Percentiles rank a stretch among this genome's conserved stretches.
Evolutionary conservation across 2,888 invertebrate genomes (phyloP).

Genomic region (Corbicula japonica): DNA sequence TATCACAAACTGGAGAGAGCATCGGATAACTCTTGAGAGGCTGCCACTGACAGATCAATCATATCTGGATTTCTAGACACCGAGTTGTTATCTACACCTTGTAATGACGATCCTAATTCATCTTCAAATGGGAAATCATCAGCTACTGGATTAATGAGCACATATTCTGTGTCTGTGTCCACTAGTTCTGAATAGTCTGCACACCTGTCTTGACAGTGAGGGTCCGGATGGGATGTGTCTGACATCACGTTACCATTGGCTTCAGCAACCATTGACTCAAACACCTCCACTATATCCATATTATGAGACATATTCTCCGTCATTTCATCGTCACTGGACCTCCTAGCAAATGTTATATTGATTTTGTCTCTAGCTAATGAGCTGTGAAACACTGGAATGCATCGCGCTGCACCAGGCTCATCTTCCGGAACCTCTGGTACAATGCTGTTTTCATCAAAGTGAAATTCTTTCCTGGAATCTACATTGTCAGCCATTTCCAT

Average conservation of each 20-base stretch:
- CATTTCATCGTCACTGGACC: background rate
- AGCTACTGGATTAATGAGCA: slow-evolving; percentile 22
- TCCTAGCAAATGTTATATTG: slow-evolving; percentile 26
- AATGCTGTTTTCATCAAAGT: no score
- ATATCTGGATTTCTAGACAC: background rate
- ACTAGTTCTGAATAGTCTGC: slow-evolving; percentile 25
- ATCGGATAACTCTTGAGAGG: slow-evolving; percentile 35
- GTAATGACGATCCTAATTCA: slow-evolving; percentile 21
- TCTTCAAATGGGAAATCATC: slow-evolving; percentile 26
- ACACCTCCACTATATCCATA: slow-evolving; percentile 16
- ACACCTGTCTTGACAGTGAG: slow-evolving; percentile 30
- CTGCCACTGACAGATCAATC: slow-evolving; percentile 21
- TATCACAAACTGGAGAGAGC: slow-evolving; percentile 31
- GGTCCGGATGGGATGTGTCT: background rate
- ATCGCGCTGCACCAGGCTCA: slow-evolving; percentile 14
- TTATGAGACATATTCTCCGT: background rate
- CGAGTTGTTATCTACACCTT: background rate
- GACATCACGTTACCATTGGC: background rate
- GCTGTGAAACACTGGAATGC: slow-evolving; percentile 11
- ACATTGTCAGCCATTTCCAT: no score
- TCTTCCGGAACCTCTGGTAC: background rate
- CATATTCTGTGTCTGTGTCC: slow-evolving; percentile 23
- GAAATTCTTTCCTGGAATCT: no score
- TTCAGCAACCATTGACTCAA: slow-evolving; percentile 25
- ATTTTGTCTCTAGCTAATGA: slow-evolving; percentile 16